phyloP scores from a whole-genome alignment of 2,888 invertebrate genomes.

The Drosophila atripex region DNA sequence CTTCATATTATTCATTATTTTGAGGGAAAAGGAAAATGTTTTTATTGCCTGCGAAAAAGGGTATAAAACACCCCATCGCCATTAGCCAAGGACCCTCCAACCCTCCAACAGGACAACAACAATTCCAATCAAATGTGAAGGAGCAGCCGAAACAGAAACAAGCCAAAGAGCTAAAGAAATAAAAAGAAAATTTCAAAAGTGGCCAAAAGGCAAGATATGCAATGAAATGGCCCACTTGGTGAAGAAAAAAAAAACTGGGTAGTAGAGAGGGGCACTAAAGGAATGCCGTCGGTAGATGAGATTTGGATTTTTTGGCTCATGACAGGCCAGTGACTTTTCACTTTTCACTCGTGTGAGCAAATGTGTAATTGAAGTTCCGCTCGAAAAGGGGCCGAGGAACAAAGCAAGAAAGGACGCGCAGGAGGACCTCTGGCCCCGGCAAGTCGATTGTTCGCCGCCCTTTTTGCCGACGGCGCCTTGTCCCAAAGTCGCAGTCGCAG shows the following conservation, averaged over 20 bases:
- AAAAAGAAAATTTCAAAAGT: conserved; percentile 33
- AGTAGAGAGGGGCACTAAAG: conserved; percentile 10
- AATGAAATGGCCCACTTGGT: conserved; percentile 31
- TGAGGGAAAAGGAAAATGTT: conserved; percentile 70
- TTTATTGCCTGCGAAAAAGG: conserved; percentile 77
- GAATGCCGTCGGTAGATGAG: conserved; percentile 65
- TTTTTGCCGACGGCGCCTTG: conserved; percentile 44
- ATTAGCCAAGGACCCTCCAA: conserved; percentile 57
- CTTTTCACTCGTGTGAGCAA: conserved; percentile 45
- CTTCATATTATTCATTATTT: conserved; percentile 78
- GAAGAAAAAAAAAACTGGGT: neutral
- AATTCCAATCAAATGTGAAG: conserved; percentile 59
- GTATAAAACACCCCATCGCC: conserved; percentile 67
- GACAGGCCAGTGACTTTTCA: conserved; percentile 74
- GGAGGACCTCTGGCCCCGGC: conserved; percentile 36
- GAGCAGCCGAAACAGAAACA: conserved; percentile 32
- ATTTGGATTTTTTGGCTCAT: conserved; percentile 49
- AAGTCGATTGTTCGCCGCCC: too few relatives aligned
- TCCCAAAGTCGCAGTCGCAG: conserved; percentile 18
- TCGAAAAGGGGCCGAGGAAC: conserved; percentile 1
- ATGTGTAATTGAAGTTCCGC: conserved; percentile 69
- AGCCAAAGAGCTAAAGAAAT: neutral
- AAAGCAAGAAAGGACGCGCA: conserved; percentile 23
- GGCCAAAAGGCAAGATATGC: conserved; percentile 36
- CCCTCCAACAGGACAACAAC: conserved; percentile 15